Base-by-base conservation (phyloP, 2,797 vertebrate species). In the Gephyroberyx darwinii region DNA sequence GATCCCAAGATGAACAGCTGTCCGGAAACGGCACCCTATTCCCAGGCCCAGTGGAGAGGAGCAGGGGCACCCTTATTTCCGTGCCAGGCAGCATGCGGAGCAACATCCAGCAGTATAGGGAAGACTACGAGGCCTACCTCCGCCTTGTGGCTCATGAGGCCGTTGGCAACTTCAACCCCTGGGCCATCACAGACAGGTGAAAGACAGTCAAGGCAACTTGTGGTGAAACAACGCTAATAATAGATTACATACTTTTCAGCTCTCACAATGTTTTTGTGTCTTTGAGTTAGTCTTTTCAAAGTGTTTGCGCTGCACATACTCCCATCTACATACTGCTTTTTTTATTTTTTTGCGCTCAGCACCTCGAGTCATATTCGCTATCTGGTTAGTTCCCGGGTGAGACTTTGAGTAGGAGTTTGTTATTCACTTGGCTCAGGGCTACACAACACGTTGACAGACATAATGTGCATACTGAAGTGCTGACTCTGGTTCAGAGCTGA, bases 121-220 rank as follows among this genome's bases (percentile, higher is more conserved):
- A 91, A 65, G 89, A 91, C 33, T 95, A 94, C 22, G 81, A 94
- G 39, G 87, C 88, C 48, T 95, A 95, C 87, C 93, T 98, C 66
- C 91, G 78, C 0, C 61, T 91, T 47, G 92, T 94, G 48, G 94
- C 94, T 9, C 96, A 96, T 0, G 94, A 96, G 81, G 84, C 86
- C 0, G 79, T 95, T 19, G 95, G 95, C 58, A 89, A 84, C 80
- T 96, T 99, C 62, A 79, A 96, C 80, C 96, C 96, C 2, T 97
- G 96, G 96, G 89, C 91, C 22, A 84, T 96, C 16, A 93, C 95
- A 48, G 93, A 98, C 84, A 96, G 96, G 97, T 99, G 91, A 84
- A 57, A 30, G 16, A 45, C 35, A 45, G 48, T 0, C 8, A 50
- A 10, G 60, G 3, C 31, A 2, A 43, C 57, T 1, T 17, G 37